Evolutionary conservation across 2,888 invertebrate species (phyloP), one percentile per base, ranked within the genome.

Genomic region (Prosopocoilus inquinatus): DNA sequence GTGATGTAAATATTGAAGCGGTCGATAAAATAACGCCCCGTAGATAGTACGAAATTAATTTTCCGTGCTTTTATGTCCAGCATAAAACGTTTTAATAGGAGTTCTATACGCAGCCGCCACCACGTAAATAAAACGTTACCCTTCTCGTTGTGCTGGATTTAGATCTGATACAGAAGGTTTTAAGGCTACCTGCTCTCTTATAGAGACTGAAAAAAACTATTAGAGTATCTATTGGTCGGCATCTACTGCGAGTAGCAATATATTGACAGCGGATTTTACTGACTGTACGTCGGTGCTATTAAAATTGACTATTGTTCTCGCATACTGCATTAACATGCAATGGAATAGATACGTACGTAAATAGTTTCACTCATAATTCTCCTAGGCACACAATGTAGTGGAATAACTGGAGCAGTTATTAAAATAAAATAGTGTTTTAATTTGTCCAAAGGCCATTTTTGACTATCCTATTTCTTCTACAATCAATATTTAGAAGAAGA

Each of bases 11-110:
- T 54, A 51, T 49, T 44, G 47, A 20, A 41, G 20, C 38, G 38
- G 49, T 43, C 60, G 48, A 57, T 60, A 57, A 60, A 60, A 52
- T 60, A 60, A 57, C 60, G 57, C 60, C 60, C 57, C 55, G 55
- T 57, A 48, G 56, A 55, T 49, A 47, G 45, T 28, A 34, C 15
- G 52, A 47, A 59, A 56, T 59, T 59, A 59, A 53, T 56, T 49
- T 49, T 43, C 39, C 20, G 16, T 39, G 54, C 47, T 35, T 47
- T 53, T 53, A 53, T 47, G 33, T 5, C 12, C 13, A 47, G n/a
- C 36, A 47, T 47, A 34, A 41, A 47, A 39, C 15, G 47, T 34
- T 53, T 47, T 53, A 53, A 47, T 47, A 47, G 33, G 32, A 11
- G 13, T n/a, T n/a, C n/a, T 20, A 41, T 7, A 15, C 41, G 5